Percentiles rank a stretch among this genome's conserved stretches.
Conservation (phyloP, 2,888 invertebrate genomes). For the Caenorhabditis plicata region DNA sequence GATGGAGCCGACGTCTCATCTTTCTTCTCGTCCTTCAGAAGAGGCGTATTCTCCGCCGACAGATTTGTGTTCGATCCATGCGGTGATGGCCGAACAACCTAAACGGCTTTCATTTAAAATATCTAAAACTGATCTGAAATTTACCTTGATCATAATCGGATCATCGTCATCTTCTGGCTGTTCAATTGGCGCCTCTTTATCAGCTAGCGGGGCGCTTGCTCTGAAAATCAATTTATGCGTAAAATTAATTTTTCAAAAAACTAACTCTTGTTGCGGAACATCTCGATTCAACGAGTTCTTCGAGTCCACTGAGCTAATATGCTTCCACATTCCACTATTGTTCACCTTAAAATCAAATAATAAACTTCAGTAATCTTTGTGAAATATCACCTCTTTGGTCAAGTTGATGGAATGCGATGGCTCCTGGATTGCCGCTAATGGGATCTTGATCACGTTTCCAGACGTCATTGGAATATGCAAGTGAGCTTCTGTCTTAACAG, state of each 20-base stretch:
- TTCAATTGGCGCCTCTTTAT: slow-evolving; percentile 45
- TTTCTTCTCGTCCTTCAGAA: slow-evolving; percentile 35
- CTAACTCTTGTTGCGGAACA: slow-evolving; percentile 9
- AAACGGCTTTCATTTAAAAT: neutral
- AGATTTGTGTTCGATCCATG: slow-evolving; percentile 43
- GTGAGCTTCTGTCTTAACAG: slow-evolving; percentile 71
- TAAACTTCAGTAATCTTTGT: neutral
- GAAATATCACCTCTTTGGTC: slow-evolving; percentile 80
- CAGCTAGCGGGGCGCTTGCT: slow-evolving; percentile 9
- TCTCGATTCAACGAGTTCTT: slow-evolving; percentile 50
- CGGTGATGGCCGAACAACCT: slow-evolving; percentile 56
- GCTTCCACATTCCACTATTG: slow-evolving; percentile 79
- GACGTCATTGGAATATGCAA: slow-evolving; percentile 84
- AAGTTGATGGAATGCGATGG: slow-evolving; percentile 75
- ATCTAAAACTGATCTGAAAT: neutral
- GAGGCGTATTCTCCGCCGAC: slow-evolving; percentile 42
- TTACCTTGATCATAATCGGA: slow-evolving; percentile 65
- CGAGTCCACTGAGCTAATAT: slow-evolving; percentile 57
- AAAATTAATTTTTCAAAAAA: too few relatives aligned
- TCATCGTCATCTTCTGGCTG: slow-evolving; percentile 62
- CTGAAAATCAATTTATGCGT: too few relatives aligned
- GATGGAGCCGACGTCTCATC: too few relatives aligned
- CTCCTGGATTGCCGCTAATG: slow-evolving; percentile 71
- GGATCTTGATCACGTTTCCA: slow-evolving; percentile 87
- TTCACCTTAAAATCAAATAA: slow-evolving; percentile 75